Evolutionary conservation across 2,888 invertebrate genomes (phyloP).

Genomic region (Pseudococcus longispinus): DNA sequence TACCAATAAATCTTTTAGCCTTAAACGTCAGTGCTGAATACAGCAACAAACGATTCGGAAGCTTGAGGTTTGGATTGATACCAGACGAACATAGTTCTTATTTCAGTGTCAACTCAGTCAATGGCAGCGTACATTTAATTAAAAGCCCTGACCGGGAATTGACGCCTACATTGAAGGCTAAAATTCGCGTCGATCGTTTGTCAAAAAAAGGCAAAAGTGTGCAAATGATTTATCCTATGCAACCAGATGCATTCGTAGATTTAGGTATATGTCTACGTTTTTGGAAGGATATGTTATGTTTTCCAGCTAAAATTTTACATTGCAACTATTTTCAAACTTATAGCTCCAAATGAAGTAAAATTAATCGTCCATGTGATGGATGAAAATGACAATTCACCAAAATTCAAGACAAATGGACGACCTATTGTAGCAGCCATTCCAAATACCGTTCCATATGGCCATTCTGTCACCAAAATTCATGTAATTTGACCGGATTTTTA

Average conservation of each 20-base stretch:
- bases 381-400: constrained; percentile 83
- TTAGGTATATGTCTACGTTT: no score
- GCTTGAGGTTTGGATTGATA: constrained; percentile 60
- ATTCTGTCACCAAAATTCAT: constrained; percentile 78
- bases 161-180: constrained; percentile 71
- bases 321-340: constrained; percentile 48
- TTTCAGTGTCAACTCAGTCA: constrained; percentile 78
- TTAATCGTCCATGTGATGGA: constrained; percentile 79
- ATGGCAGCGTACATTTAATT: constrained; percentile 77
- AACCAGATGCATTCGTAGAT: constrained; percentile 75
- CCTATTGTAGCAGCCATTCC: constrained; percentile 85
- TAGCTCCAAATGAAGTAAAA: constrained; percentile 76
- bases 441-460: constrained; percentile 80
- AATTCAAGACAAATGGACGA: constrained; percentile 75
- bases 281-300: no score
- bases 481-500: constrained; percentile 63
- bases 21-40: constrained; percentile 70
- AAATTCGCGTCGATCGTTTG: constrained; percentile 67
- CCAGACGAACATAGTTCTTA: constrained; percentile 69
- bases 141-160: constrained; percentile 78
- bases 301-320: no score
- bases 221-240: constrained; percentile 78
- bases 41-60: constrained; percentile 60
- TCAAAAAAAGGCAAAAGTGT: constrained; percentile 74
- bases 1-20: constrained; percentile 77